These are phyloP conservation scores for Zaprionus lachaisei DNA, from an alignment of 1,140 invertebrate species.

Conservation along the genomic window DNA sequence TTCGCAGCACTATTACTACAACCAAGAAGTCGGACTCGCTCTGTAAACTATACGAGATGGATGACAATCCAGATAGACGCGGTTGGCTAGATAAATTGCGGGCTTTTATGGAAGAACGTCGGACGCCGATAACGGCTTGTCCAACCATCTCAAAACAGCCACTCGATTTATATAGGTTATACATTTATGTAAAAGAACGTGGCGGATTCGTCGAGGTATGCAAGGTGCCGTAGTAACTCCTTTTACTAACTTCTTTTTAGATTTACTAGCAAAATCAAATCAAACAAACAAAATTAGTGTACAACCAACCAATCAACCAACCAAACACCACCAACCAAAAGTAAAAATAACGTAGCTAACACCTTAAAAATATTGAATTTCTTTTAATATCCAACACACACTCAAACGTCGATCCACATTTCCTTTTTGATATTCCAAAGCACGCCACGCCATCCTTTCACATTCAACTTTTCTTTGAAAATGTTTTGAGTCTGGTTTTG, in stretches of 20 bases:
- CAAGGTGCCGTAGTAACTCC: conserved; percentile 88
- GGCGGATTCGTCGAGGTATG: conserved; percentile 98
- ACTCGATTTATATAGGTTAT: conserved; percentile 98
- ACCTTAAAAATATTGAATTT: conserved; percentile 36
- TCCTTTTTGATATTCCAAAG: conserved; percentile 10
- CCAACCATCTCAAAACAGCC: conserved; percentile 99
- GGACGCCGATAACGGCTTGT: conserved; percentile 96
- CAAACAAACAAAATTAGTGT: conserved; percentile 71
- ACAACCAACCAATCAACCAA: conserved; percentile 58
- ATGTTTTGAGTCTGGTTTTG: conserved; percentile 6
- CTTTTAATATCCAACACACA: conserved; percentile 22
- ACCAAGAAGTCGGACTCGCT: conserved; percentile 94
- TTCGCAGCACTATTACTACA: conserved; percentile 87
- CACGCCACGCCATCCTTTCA: conserved; percentile 9
- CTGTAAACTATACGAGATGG: conserved; percentile 98
- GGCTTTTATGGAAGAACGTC: conserved; percentile 96
- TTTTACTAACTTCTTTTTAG: conserved; percentile 85
- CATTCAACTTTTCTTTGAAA: conserved; percentile 7
- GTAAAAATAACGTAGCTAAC: conserved; percentile 56
- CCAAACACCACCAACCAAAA: conserved; percentile 65
- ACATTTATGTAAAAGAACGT: conserved; percentile 96
- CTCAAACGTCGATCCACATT: conserved; percentile 5
- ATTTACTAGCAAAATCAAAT: conserved; percentile 82
- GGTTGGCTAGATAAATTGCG: conserved; percentile 96
- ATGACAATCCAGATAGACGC: conserved; percentile 95